Base-by-base conservation (phyloP, 2,113 vertebrate species). In the Peromyscus maniculatus region DNA sequence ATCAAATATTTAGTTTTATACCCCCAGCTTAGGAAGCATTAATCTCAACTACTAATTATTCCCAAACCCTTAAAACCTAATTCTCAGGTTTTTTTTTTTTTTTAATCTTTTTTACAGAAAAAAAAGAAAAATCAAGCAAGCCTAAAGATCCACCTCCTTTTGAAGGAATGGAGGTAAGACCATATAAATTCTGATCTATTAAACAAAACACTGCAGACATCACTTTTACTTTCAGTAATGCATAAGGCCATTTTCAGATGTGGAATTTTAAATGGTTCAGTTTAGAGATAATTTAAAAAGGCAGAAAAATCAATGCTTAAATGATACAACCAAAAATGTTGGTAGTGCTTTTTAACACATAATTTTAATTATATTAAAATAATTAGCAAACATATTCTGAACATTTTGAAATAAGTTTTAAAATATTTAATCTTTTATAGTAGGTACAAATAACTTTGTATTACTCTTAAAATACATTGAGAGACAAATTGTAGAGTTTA, bases 91-190 rank as follows among this genome's bases (percentile, higher is more conserved):
- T 83, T 82, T 26, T 26, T 93, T 43, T 79, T 93, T 91, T 13
- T 46, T 46, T 36, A 75, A 22, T 96, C 5, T 91, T 91, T 96
- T 96, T 98, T 98, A 98, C 98, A 98, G 99, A 99, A 97, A 99
- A 99, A 93, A 99, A 99, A 94, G 99, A 99, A 97, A 99, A 99
- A 97, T 97, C 97, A 24, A 98, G 97, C 90, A 99, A 99, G 67
- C 99, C 99, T 39, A 98, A 99, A 98, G 99, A 99, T 97, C 99
- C 99, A 89, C 98, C 99, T 69, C 99, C 99, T 1, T 99, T 99
- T 98, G 98, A 99, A 98, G 99, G 99, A 97, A 99, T 99, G 97
- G 99, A 99, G 99, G 99, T 99, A 99, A 99, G 96, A 95, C 77
- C 87, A 17, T 4, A 64, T 87, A 43, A 3, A 69, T 79, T 95